Conservation (phyloP, 1,140 invertebrate species). For the Drosophila pandora region DNA sequence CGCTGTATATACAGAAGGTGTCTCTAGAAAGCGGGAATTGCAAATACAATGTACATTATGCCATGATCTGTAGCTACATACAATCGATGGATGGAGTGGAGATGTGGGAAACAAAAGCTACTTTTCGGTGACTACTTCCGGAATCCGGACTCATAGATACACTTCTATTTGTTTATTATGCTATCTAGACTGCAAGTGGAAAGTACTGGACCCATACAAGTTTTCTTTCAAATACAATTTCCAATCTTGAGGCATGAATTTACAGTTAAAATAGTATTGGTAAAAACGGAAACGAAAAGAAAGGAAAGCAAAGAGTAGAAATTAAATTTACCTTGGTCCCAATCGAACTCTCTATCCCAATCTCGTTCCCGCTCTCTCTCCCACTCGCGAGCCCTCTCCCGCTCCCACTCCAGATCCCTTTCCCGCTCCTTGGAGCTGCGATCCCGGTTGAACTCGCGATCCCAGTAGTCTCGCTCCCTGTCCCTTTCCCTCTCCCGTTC, state of each 20-base stretch:
- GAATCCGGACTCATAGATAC: not conserved
- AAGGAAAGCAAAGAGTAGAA: slow-evolving; percentile 45
- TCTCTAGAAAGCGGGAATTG: slow-evolving; percentile 38
- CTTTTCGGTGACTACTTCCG: slow-evolving; percentile 5
- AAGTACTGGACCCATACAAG: not conserved
- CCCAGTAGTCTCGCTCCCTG: slow-evolving; percentile 73
- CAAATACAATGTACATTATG: slow-evolving; percentile 3
- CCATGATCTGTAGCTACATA: slow-evolving; percentile 30
- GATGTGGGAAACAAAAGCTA: slow-evolving; percentile 2
- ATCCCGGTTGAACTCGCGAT: slow-evolving; percentile 75
- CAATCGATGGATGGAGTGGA: slow-evolving; percentile 20
- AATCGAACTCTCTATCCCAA: slow-evolving; percentile 83
- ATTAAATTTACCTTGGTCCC: slow-evolving; percentile 80
- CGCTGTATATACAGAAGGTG: slow-evolving; percentile 14
- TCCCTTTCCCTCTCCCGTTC: slow-evolving; percentile 63
- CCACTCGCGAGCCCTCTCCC: slow-evolving; percentile 79
- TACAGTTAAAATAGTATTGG: slow-evolving; percentile 36
- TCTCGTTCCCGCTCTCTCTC: slow-evolving; percentile 83
- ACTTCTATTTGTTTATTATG: not conserved
- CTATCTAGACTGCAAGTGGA: not conserved
- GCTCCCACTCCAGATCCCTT: slow-evolving; percentile 76
- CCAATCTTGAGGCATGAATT: slow-evolving; percentile 1
- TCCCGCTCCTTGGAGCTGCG: slow-evolving; percentile 75
- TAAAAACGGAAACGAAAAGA: slow-evolving; percentile 51
- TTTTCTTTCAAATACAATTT: not conserved